Percentiles rank a stretch among this genome's conserved stretches.
These are phyloP conservation scores for Fregetta grallaria DNA, from an alignment of 2,113 vertebrate species.

Conservation along the genomic window DNA sequence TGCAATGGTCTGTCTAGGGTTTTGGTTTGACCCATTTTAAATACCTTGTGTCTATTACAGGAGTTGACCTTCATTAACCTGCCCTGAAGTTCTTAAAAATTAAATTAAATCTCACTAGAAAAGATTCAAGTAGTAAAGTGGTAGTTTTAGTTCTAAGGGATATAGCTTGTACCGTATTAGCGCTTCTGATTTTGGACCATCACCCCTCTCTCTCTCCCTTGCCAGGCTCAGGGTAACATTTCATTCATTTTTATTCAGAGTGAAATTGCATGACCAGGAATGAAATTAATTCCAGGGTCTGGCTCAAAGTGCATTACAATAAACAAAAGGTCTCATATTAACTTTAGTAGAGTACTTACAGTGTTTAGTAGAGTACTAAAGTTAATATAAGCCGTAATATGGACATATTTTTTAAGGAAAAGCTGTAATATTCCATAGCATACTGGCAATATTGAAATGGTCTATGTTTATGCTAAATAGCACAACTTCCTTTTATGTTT, in stretches of 20 bases:
- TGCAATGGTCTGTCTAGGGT: not conserved
- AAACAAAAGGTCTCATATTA: not conserved
- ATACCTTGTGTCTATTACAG: not conserved
- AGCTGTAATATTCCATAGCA: not conserved
- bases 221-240: not conserved
- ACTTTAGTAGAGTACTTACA: not conserved
- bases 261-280: not conserved
- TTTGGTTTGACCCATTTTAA: constrained; percentile 44
- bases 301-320: not conserved
- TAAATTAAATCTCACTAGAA: constrained; percentile 42
- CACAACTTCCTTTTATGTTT: not conserved
- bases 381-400: not conserved
- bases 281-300: not conserved
- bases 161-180: not conserved
- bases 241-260: not conserved
- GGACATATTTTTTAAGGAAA: not conserved
- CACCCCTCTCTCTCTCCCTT: not conserved
- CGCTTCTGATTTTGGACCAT: not conserved
- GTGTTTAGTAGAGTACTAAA: not conserved
- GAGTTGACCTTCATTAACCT: constrained; percentile 54
- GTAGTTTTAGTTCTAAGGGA: not conserved
- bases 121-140: not conserved
- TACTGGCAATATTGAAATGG: not conserved
- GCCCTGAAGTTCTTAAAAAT: constrained; percentile 26
- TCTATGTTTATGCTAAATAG: not conserved